Percentiles rank a stretch among this genome's conserved stretches.
Evolutionary conservation across 2,888 invertebrate species (phyloP).

Genomic region (Parnassius smintheus): DNA sequence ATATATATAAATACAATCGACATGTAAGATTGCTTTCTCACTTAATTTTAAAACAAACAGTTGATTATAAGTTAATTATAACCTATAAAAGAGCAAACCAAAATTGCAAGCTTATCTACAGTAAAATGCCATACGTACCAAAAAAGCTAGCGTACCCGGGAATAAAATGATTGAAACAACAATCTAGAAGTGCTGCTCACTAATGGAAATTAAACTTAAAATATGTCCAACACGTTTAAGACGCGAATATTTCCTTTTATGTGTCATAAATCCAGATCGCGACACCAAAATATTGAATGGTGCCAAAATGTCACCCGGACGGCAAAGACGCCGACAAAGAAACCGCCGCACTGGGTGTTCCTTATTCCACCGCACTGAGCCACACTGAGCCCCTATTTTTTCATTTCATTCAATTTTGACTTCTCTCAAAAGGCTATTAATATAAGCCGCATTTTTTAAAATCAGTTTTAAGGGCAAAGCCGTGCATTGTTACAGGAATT

Average conservation of each 20-base stretch:
- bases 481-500: slow-evolving; percentile 69
- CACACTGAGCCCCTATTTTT: slow-evolving; percentile 71
- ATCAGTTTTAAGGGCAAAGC: slow-evolving; percentile 73
- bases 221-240: slow-evolving; percentile 37
- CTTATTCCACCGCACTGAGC: slow-evolving; percentile 57
- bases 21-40: no score
- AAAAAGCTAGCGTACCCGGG: no score
- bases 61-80: no score
- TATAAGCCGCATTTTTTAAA: slow-evolving; percentile 79
- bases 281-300: slow-evolving; percentile 79
- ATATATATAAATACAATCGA: no score
- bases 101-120: no score
- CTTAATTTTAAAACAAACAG: no score
- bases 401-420: slow-evolving; percentile 81
- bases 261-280: slow-evolving; percentile 76
- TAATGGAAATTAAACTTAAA: slow-evolving; percentile 20
- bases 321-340: slow-evolving; percentile 76
- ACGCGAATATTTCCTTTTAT: slow-evolving; percentile 60
- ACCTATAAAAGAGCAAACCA: no score
- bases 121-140: no score
- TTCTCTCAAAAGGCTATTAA: slow-evolving; percentile 81
- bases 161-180: neutral
- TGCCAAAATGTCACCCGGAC: slow-evolving; percentile 79
- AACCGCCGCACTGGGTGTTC: slow-evolving; percentile 77
- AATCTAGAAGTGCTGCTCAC: slow-evolving; percentile 2